A percentile compares a stretch with the other conserved stretches of the same genome.
These are phyloP conservation scores for Scaptomyza caliginosa DNA, from an alignment of 2,888 invertebrate species.

Conservation along the genomic window DNA sequence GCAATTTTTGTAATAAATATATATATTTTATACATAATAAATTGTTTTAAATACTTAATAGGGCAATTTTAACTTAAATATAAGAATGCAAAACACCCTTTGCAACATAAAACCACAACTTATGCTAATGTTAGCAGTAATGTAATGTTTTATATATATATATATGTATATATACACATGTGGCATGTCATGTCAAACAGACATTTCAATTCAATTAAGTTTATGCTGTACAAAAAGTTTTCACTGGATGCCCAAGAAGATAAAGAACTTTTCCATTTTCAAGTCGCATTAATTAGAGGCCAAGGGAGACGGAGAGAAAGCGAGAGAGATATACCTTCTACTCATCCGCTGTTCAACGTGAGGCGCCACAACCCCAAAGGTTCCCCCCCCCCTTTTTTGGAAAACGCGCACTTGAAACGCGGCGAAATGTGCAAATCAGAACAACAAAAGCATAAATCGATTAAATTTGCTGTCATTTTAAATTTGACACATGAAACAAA, in stretches of 20 bases:
- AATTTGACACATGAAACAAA: slow-evolving; percentile 80
- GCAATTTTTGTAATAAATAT: background rate
- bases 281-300: slow-evolving; percentile 54
- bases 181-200: slow-evolving; percentile 74
- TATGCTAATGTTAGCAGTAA: slow-evolving; percentile 45
- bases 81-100: slow-evolving; percentile 17
- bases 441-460: slow-evolving; percentile 78
- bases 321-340: background rate
- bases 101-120: slow-evolving; percentile 6
- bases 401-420: slow-evolving; percentile 3
- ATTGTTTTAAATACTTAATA: slow-evolving; percentile 29
- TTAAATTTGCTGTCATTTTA: slow-evolving; percentile 82
- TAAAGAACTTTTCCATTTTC: slow-evolving; percentile 43
- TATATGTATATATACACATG: slow-evolving; percentile 1
- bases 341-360: slow-evolving; percentile 1
- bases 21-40: slow-evolving; percentile 11
- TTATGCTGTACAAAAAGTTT: slow-evolving; percentile 56
- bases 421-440: slow-evolving; percentile 37
- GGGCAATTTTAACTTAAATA: slow-evolving; percentile 6
- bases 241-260: slow-evolving; percentile 31
- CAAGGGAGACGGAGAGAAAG: background rate
- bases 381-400: background rate
- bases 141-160: slow-evolving; percentile 25
- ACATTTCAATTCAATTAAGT: slow-evolving; percentile 80
- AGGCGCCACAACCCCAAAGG: background rate